These are phyloP conservation scores for Henricia sp. DNA, from an alignment of 53 echinoderm and acorn worm genomes.

Conservation along the genomic window DNA sequence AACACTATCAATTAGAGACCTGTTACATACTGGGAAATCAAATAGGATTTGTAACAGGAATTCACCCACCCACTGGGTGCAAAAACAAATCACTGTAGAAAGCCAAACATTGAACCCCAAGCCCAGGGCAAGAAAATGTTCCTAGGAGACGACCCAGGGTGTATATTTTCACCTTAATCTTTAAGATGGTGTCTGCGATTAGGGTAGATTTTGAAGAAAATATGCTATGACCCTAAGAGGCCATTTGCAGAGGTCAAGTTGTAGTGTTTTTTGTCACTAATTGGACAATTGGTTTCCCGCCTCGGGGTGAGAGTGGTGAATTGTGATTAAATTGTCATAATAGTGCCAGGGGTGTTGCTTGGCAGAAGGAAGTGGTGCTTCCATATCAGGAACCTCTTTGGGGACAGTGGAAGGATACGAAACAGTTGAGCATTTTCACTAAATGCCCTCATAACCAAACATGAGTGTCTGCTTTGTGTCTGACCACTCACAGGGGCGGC, in stretches of 20 bases:
- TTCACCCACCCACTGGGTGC: slow-evolving; percentile 27
- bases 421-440: too few species aligned
- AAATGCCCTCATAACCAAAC: too few species aligned
- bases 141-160: slow-evolving; percentile 24
- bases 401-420: too few species aligned
- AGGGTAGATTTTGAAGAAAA: slow-evolving; percentile 9
- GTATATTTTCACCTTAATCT: slow-evolving; percentile 8
- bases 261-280: background rate
- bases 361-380: slow-evolving; percentile 31
- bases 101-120: slow-evolving; percentile 30
- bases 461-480: too few species aligned
- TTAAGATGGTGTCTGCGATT: background rate
- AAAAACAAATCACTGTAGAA: slow-evolving; percentile 39
- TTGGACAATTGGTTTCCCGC: slow-evolving; percentile 35
- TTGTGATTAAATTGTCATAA: slow-evolving; percentile 38
- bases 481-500: too few species aligned
- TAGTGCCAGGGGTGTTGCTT: background rate
- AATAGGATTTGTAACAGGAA: slow-evolving; percentile 25
- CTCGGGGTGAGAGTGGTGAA: background rate
- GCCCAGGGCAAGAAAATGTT: slow-evolving; percentile 28
- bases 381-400: too few species aligned
- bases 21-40: background rate
- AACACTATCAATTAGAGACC: slow-evolving; percentile 42
- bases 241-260: slow-evolving; percentile 24
- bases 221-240: background rate